Evolutionary conservation across 2,797 vertebrate genomes (phyloP), one percentile per base, ranked within the genome.

Genomic region (Thamnophis elegans): DNA sequence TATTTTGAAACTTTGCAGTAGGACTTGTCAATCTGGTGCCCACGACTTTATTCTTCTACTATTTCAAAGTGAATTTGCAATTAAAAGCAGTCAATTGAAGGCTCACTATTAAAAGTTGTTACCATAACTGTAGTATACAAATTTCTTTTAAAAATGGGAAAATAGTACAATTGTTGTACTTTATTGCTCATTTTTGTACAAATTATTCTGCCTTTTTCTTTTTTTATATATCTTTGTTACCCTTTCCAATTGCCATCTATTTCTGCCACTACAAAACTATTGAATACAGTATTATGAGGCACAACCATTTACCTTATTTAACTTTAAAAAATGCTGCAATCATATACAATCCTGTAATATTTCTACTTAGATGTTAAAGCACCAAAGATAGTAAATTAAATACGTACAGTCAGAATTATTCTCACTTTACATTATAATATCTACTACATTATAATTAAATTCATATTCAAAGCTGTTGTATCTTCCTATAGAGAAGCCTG

Each of bases 161-260:
- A 68, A 91, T 25, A 82, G 42, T 42, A 47, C 36, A 11, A 62
- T 51, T n/a, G 73, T 88, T 18, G 65, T 47, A 65, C 28, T 47
- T 54, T 78, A 47, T 2, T 88, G 65, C n/a, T 59, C 36, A 22
- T n/a, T 92, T 55, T 88, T 54, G 12, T 62, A 54, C 36, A 5
- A 16, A 26, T 68, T 20, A 26, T 65, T 56, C 62, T 87, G 53
- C 85, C 90, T 93, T 95, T 88, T 91, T 92, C 94, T 54, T 91
- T 92, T 82, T 93, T 14, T 1, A 94, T 92, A 94, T 25, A 1
- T 95, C 93, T 93, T 93, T 92, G 91, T 91, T 92, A 90, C 90
- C 62, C 91, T 95, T 59, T 26, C 36, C 94, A n/a, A 78, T 7
- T 51, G 22, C 32, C 16, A 55, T 55, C 14, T 28, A 42, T 65